Conservation (phyloP, 2,797 vertebrate genomes). For the Hipposideros larvatus region DNA sequence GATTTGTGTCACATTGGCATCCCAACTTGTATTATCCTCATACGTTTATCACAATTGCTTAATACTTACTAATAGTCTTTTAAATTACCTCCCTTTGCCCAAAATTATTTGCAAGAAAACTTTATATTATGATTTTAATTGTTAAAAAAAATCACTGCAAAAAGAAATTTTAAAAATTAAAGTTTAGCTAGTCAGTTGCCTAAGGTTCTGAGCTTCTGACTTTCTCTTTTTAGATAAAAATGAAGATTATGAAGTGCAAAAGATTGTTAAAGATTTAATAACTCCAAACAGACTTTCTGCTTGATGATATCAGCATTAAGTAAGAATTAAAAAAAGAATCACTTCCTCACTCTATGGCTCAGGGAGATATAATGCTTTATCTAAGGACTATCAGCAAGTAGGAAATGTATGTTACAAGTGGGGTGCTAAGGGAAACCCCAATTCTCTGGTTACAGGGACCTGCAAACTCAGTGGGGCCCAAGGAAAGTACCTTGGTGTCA, state of each 20-base stretch:
- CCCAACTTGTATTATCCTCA: not conserved
- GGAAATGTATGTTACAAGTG: not conserved
- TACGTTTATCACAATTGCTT: not conserved
- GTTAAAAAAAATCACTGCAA: not conserved
- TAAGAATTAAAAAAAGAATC: not conserved
- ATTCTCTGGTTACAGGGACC: not conserved
- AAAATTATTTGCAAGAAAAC: constrained; percentile 21
- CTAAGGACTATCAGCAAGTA: not conserved
- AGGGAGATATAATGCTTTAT: not conserved
- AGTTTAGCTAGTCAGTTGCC: not conserved
- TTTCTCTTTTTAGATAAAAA: not conserved
- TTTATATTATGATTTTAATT: constrained; percentile 35
- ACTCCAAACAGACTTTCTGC: not conserved
- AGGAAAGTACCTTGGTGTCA: not conserved
- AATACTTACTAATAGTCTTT: not conserved
- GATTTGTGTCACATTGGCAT: not conserved
- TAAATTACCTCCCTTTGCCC: not conserved
- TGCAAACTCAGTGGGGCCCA: not conserved
- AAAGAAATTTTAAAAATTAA: not conserved
- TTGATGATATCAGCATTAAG: not conserved
- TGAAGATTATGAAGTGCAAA: not conserved
- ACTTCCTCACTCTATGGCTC: not conserved
- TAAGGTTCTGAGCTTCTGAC: not conserved
- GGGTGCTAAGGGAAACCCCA: not conserved
- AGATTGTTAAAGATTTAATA: not conserved